Percentiles rank a stretch among this genome's conserved stretches.
Conservation (phyloP, 2,888 invertebrate species). For the Abrostola triplasia region DNA sequence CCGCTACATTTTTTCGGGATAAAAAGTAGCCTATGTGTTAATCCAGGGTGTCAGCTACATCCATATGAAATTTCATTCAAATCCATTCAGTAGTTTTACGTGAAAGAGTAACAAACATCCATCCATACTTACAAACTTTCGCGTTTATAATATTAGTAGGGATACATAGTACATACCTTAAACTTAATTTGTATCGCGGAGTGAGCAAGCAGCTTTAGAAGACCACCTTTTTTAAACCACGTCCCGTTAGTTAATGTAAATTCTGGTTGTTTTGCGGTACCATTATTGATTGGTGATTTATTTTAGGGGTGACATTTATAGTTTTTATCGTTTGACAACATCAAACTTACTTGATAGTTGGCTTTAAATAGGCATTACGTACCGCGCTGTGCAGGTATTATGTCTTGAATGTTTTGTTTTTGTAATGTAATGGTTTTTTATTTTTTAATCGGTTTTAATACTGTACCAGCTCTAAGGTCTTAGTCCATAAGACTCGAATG, state of each 20-base stretch:
- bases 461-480: no score
- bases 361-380: constrained; percentile 31
- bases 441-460: not conserved
- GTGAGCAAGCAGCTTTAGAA: constrained; percentile 26
- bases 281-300: constrained; percentile 71
- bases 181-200: constrained; percentile 6
- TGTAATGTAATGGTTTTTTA: not conserved
- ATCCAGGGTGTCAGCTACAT: no score
- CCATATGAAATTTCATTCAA: no score
- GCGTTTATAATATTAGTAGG: no score
- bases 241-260: constrained; percentile 63
- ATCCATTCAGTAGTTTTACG: no score
- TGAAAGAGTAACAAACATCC: no score
- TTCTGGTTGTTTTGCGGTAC: constrained; percentile 59
- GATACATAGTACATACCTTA: no score
- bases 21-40: no score
- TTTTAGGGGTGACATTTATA: constrained; percentile 57
- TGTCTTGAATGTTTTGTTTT: constrained; percentile 8
- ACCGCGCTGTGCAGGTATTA: constrained; percentile 22
- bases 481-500: no score
- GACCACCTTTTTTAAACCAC: constrained; percentile 43
- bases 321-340: constrained; percentile 48
- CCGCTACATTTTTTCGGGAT: no score
- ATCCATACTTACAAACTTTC: no score
- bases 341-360: constrained; percentile 31